A percentile compares a stretch with the other conserved stretches of the same genome.
These are phyloP conservation scores for Liodrosophila aerea DNA, from an alignment of 2,888 invertebrate genomes.

Conservation along the genomic window DNA sequence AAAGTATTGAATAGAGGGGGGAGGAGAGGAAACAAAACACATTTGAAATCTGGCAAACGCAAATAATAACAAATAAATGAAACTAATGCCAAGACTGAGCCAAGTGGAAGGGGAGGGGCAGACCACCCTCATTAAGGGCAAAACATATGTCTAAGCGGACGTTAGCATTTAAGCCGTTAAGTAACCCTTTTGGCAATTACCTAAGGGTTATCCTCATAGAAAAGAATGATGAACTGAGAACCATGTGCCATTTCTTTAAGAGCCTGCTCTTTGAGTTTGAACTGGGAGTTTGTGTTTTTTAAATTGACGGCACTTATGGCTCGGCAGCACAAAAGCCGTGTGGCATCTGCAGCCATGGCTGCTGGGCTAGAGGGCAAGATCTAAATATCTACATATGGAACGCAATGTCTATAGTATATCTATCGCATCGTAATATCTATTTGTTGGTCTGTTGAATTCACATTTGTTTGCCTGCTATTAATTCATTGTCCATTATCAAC, in stretches of 20 bases:
- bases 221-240: too few relatives aligned
- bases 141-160: slow-evolving; percentile 53
- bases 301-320: slow-evolving; percentile 66
- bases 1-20: background rate
- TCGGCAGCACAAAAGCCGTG: slow-evolving; percentile 37
- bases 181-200: slow-evolving; percentile 55
- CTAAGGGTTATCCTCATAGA: slow-evolving; percentile 8
- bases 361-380: slow-evolving; percentile 24
- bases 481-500: slow-evolving; percentile 74
- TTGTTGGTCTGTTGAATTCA: slow-evolving; percentile 37
- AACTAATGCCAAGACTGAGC: slow-evolving; percentile 57
- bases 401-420: slow-evolving; percentile 13
- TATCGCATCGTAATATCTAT: slow-evolving; percentile 57
- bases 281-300: slow-evolving; percentile 33
- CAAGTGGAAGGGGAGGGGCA: slow-evolving; percentile 6
- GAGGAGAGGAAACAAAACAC: slow-evolving; percentile 22
- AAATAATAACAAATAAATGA: slow-evolving; percentile 71
- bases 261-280: too few relatives aligned
- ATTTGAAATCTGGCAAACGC: slow-evolving; percentile 57
- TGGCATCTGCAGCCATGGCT: slow-evolving; percentile 56
- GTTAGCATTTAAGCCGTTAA: slow-evolving; percentile 55
- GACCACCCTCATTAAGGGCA: slow-evolving; percentile 57
- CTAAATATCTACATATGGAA: slow-evolving; percentile 11
- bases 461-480: slow-evolving; percentile 67
- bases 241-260: slow-evolving; percentile 54